A percentile compares a stretch with the other conserved stretches of the same genome.
These are phyloP conservation scores for Scyliorhinus canicula DNA, from an alignment of 2,797 vertebrate genomes.

Conservation along the genomic window DNA sequence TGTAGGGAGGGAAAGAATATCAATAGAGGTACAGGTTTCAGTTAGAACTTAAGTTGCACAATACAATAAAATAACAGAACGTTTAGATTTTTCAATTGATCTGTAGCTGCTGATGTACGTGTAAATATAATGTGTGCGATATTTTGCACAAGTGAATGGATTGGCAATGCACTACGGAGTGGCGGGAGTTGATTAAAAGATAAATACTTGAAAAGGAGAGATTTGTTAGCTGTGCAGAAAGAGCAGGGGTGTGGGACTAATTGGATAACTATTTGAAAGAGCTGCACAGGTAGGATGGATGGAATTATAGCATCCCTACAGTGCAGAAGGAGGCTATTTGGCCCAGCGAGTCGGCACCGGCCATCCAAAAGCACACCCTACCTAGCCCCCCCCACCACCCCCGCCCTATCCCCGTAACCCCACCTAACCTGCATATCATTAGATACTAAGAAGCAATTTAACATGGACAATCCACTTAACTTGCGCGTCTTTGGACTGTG, in stretches of 20 bases:
- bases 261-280: not conserved
- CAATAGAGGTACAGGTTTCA: not conserved
- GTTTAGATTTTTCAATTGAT: not conserved
- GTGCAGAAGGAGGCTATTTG: too few relatives aligned
- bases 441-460: too few relatives aligned
- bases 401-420: too few relatives aligned
- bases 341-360: too few relatives aligned
- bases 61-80: not conserved
- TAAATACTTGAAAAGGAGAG: not conserved
- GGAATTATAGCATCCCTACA: too few relatives aligned
- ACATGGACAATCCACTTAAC: too few relatives aligned
- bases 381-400: too few relatives aligned
- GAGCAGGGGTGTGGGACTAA: not conserved
- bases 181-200: not conserved
- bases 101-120: not conserved
- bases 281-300: not conserved
- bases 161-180: not conserved
- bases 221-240: not conserved
- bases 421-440: too few relatives aligned
- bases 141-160: not conserved
- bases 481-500: too few relatives aligned
- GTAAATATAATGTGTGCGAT: not conserved
- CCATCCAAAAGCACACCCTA: too few relatives aligned
- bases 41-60: not conserved
- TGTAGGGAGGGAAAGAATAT: not conserved